Evolutionary conservation across 2,113 vertebrate species (phyloP).

Genomic region (Stigmatopora argus): DNA sequence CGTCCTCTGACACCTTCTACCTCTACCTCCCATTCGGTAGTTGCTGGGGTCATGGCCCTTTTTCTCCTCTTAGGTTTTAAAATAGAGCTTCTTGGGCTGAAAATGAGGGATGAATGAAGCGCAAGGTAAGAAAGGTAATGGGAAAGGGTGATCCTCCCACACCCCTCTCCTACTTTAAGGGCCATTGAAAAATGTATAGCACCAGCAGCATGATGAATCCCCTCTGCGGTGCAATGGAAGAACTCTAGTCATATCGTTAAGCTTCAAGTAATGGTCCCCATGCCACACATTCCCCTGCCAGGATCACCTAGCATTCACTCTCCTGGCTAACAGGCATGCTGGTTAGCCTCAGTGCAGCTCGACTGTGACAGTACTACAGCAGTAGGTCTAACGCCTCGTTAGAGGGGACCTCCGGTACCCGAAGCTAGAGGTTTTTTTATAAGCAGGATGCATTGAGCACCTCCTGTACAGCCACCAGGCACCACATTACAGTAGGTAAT

Average conservation of each 20-base stretch:
- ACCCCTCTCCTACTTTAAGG: conserved; percentile 49
- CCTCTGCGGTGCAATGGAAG: conserved; percentile 33
- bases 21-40: conserved; percentile 19
- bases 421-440: conserved; percentile 1
- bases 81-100: conserved; percentile 50
- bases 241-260: conserved; percentile 69
- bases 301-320: conserved; percentile 42
- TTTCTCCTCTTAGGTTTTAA: conserved; percentile 34
- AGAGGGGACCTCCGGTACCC: neutral
- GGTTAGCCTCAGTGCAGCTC: conserved; percentile 7
- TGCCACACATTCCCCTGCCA: conserved; percentile 39
- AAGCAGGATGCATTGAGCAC: neutral
- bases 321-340: conserved; percentile 45
- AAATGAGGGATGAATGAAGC: conserved; percentile 41
- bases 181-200: conserved; percentile 57
- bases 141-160: conserved; percentile 21
- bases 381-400: neutral
- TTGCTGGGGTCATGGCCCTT: conserved; percentile 32
- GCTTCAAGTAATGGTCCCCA: conserved; percentile 63
- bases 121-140: conserved; percentile 25
- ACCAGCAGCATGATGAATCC: conserved; percentile 55
- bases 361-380: neutral
- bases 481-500: neutral
- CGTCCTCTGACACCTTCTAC: conserved; percentile 11
- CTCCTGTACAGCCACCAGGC: neutral